Evolutionary conservation across 2,113 vertebrate genomes (phyloP).

Genomic region (Echinops telfairi): DNA sequence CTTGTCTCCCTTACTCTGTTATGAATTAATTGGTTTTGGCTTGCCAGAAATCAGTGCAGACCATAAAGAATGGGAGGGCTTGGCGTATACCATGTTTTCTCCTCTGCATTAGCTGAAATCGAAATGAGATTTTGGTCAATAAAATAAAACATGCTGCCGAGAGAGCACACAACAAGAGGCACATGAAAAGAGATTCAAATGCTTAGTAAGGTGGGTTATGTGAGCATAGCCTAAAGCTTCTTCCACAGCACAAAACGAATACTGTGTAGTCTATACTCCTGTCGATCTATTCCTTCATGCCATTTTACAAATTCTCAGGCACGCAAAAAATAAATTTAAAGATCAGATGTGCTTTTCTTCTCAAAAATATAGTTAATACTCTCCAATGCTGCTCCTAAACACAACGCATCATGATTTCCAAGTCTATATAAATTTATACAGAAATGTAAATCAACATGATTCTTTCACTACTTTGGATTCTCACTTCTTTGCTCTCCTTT

Average conservation of each 20-base stretch:
- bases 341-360: neutral
- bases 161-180: conserved; percentile 46
- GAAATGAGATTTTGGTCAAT: conserved; percentile 77
- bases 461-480: neutral
- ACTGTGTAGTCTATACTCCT: neutral
- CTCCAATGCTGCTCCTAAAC: neutral
- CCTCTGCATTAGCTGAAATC: conserved; percentile 75
- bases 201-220: conserved; percentile 27
- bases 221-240: conserved; percentile 1
- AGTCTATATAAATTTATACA: neutral
- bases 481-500: neutral
- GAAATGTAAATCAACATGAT: neutral
- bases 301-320: conserved; percentile 6
- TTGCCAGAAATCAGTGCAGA: conserved; percentile 67
- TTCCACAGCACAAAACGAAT: conserved; percentile 27
- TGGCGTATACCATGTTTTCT: conserved; percentile 74
- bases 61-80: conserved; percentile 68
- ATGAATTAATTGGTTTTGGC: conserved; percentile 76
- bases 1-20: conserved; percentile 12
- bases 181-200: conserved; percentile 21
- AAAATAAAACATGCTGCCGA: conserved; percentile 73
- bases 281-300: neutral
- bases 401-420: neutral
- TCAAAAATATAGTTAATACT: neutral
- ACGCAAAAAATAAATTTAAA: conserved; percentile 38